These are phyloP conservation scores for Pseudachorutes palmiensis DNA, from an alignment of 1,140 invertebrate genomes.

Conservation along the genomic window DNA sequence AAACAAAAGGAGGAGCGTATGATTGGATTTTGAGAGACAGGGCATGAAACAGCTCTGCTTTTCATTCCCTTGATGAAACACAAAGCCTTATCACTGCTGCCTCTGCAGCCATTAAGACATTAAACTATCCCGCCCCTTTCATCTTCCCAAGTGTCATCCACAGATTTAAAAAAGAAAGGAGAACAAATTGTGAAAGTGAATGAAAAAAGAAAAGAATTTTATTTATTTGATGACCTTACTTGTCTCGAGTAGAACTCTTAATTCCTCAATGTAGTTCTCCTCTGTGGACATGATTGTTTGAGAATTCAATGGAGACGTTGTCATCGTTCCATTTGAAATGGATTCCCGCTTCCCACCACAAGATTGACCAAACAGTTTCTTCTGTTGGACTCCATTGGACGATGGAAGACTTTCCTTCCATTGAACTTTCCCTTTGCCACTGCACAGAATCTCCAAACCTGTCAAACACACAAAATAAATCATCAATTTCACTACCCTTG, in stretches of 20 bases:
- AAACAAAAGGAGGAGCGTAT: too few relatives aligned
- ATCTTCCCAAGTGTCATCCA: too few relatives aligned
- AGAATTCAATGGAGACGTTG: not conserved
- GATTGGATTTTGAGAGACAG: too few relatives aligned
- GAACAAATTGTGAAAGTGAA: not conserved
- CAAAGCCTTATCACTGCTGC: too few relatives aligned
- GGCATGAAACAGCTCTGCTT: too few relatives aligned
- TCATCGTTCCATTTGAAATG: not conserved
- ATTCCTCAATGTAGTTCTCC: not conserved
- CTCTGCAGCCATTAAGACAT: too few relatives aligned
- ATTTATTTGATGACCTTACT: not conserved
- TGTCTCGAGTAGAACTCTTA: not conserved
- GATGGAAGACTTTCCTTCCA: not conserved
- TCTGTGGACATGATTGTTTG: conserved; percentile 1
- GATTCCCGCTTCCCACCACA: not conserved
- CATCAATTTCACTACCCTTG: not conserved
- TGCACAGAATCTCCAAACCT: not conserved
- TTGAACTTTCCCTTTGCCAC: conserved; percentile 3
- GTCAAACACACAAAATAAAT: not conserved
- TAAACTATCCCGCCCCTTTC: too few relatives aligned
- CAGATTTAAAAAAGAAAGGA: not conserved
- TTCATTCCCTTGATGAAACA: too few relatives aligned
- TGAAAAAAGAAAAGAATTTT: not conserved
- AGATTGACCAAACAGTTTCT: not conserved
- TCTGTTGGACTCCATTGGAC: not conserved